phyloP scores from a whole-genome alignment of 2,113 vertebrate genomes.

The Heloderma charlesbogerti region DNA sequence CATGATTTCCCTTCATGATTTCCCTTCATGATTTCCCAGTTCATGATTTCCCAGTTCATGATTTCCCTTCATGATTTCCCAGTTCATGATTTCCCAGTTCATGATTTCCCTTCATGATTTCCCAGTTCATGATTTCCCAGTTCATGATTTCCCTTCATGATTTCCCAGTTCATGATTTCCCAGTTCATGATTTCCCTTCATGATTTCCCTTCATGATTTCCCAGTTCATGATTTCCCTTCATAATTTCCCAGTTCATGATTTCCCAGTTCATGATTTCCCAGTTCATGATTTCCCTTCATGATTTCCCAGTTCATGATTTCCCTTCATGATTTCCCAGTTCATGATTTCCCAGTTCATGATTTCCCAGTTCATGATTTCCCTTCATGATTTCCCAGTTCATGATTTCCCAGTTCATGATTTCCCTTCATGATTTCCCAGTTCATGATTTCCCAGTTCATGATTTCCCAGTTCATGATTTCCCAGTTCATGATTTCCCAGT shows the following conservation, averaged over 20 bases:
- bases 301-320: neutral
- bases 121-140: neutral
- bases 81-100: neutral
- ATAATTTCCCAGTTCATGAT: too few species aligned
- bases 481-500: neutral
- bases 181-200: too few species aligned
- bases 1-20: too few species aligned
- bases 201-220: too few species aligned
- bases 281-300: too few species aligned
- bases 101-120: too few species aligned
- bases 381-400: neutral
- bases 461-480: neutral
- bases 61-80: neutral
- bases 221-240: too few species aligned
- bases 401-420: neutral
- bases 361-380: neutral
- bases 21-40: neutral
- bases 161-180: neutral
- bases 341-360: neutral
- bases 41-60: neutral
- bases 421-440: neutral
- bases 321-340: neutral
- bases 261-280: neutral
- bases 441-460: neutral
- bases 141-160: too few species aligned